These are phyloP conservation scores for Crenichthys baileyi DNA, from an alignment of 2,797 vertebrate genomes.

Conservation along the genomic window DNA sequence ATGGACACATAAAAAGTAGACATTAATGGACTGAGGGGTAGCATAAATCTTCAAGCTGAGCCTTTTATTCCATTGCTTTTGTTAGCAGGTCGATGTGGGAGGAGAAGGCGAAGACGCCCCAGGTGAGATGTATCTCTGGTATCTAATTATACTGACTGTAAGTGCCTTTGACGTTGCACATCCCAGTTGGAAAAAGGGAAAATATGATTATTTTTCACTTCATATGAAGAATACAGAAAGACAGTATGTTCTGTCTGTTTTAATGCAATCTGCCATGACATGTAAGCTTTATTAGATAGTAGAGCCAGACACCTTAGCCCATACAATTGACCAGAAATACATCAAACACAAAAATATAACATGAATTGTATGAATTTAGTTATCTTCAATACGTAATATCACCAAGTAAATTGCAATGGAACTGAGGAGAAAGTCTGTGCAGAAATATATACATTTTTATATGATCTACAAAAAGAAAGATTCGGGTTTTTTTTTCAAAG, in stretches of 20 bases:
- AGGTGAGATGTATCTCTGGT: constrained; percentile 57
- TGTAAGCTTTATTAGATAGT: constrained; percentile 36
- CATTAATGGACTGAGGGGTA: constrained; percentile 72
- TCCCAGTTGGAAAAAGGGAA: constrained; percentile 29
- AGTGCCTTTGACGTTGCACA: constrained; percentile 63
- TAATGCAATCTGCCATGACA: constrained; percentile 22
- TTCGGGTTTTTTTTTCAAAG: not conserved
- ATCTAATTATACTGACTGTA: constrained; percentile 68
- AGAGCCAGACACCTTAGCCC: not conserved
- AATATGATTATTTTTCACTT: constrained; percentile 65
- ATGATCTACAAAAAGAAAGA: not conserved
- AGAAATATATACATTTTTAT: not conserved
- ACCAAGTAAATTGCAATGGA: not conserved
- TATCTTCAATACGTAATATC: not conserved
- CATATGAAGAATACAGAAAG: constrained; percentile 30
- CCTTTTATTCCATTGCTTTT: constrained; percentile 36
- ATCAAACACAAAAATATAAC: not conserved
- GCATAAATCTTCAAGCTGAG: constrained; percentile 62
- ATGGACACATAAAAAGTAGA: constrained; percentile 75
- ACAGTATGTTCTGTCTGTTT: constrained; percentile 2
- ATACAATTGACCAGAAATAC: not conserved
- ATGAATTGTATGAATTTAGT: not conserved
- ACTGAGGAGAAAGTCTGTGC: not conserved
- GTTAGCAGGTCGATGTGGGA: constrained; percentile 34
- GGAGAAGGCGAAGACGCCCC: constrained; percentile 48